phyloP scores from a whole-genome alignment of 2,113 vertebrate genomes.

The Riparia riparia region DNA sequence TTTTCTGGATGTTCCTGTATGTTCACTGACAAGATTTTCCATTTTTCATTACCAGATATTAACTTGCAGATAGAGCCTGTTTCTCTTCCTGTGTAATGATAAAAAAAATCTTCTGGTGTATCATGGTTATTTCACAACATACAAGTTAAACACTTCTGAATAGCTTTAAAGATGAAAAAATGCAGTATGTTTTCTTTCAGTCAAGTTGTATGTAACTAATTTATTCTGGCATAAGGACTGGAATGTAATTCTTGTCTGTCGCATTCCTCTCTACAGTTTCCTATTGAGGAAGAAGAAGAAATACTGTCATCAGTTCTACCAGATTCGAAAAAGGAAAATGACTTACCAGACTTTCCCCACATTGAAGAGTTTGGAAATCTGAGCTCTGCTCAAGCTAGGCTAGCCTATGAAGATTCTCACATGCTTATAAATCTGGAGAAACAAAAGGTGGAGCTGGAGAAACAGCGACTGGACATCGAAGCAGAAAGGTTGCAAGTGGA shows the following conservation, averaged over 20 bases:
- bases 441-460: conserved; percentile 90
- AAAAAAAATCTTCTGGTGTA: background rate
- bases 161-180: background rate
- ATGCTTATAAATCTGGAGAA: conserved; percentile 88
- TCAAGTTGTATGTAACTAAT: background rate
- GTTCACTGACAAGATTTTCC: background rate
- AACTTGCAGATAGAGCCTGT: background rate
- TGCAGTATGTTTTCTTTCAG: background rate
- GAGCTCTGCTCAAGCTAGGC: conserved; percentile 82
- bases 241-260: background rate
- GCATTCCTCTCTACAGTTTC: conserved; percentile 72
- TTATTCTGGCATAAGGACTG: background rate
- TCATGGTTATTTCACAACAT: background rate
- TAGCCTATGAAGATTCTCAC: conserved; percentile 81
- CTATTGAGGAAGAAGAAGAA: conserved; percentile 90
- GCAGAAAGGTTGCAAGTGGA: conserved; percentile 88
- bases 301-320: conserved; percentile 89
- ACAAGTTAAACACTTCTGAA: background rate
- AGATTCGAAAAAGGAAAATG: conserved; percentile 86
- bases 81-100: background rate
- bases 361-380: conserved; percentile 86
- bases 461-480: conserved; percentile 88
- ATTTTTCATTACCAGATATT: background rate
- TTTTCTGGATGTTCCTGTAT: background rate
- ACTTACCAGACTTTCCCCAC: conserved; percentile 85